Evolutionary conservation across 1,140 invertebrate genomes (phyloP).

Genomic region (Aphelinus certus): DNA sequence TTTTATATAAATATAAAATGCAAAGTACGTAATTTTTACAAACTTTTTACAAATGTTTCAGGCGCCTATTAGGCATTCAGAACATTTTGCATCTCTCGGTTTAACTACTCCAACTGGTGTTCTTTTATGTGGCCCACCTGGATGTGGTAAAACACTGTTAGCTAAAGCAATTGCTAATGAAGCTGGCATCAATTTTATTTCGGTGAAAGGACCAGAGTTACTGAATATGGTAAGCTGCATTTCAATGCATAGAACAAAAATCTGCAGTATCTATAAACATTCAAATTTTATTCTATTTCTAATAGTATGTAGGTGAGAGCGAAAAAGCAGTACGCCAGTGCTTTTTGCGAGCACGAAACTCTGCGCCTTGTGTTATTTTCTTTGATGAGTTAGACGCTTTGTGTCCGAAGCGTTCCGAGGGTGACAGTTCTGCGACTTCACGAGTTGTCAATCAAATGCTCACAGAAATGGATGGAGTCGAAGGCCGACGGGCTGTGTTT

Average conservation of each 20-base stretch:
- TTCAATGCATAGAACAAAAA: neutral
- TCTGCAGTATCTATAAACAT: no score
- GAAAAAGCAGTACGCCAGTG: conserved; percentile 94
- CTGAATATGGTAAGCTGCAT: conserved; percentile 84
- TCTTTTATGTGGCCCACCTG: conserved; percentile 93
- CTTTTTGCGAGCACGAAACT: conserved; percentile 93
- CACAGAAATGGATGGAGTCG: conserved; percentile 98
- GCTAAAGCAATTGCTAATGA: conserved; percentile 97
- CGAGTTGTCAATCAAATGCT: conserved; percentile 96
- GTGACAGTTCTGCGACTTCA: conserved; percentile 75
- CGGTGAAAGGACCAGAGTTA: conserved; percentile 96
- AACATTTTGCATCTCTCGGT: conserved; percentile 81
- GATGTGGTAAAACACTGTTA: conserved; percentile 90
- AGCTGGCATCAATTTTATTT: conserved; percentile 96
- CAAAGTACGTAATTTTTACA: no score
- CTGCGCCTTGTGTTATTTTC: conserved; percentile 98
- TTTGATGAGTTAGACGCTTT: conserved; percentile 99
- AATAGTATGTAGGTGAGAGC: conserved; percentile 97
- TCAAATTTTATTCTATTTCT: no score
- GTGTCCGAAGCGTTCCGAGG: conserved; percentile 88
- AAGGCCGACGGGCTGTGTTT: conserved; percentile 89
- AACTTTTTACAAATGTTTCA: conserved; percentile 52
- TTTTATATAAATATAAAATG: no score
- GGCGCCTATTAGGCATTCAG: conserved; percentile 89
- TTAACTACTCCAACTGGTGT: conserved; percentile 86